phyloP scores from a whole-genome alignment of 2,888 invertebrate species.

The Cybosia mesomella region DNA sequence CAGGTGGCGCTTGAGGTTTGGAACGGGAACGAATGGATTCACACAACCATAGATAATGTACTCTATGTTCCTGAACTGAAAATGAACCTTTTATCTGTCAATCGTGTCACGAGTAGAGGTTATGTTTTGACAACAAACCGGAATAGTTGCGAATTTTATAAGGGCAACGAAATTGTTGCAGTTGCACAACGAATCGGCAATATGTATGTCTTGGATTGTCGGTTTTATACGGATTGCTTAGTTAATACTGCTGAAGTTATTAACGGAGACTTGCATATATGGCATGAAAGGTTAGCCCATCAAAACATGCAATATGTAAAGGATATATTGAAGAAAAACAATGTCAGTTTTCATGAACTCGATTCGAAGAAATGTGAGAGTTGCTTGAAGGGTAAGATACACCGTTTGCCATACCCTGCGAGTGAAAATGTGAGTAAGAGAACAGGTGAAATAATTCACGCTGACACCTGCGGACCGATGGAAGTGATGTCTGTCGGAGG shows the following conservation, averaged over 20 bases:
- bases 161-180: not conserved
- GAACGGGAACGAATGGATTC: conserved; percentile 43
- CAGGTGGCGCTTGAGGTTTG: conserved; percentile 36
- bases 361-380: conserved; percentile 29
- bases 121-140: conserved; percentile 31
- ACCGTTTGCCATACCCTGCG: not conserved
- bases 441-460: conserved; percentile 16
- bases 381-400: conserved; percentile 5
- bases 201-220: conserved; percentile 11
- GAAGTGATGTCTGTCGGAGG: conserved; percentile 24
- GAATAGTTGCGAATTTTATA: too few relatives aligned
- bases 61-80: conserved; percentile 37
- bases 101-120: conserved; percentile 33
- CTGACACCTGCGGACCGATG: conserved; percentile 24
- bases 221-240: too few relatives aligned
- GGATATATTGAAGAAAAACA: not conserved
- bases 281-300: not conserved
- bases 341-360: conserved; percentile 19
- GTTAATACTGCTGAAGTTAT: too few relatives aligned
- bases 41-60: conserved; percentile 46
- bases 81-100: conserved; percentile 15
- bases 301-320: conserved; percentile 3
- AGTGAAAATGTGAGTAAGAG: conserved; percentile 8
- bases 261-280: too few relatives aligned
- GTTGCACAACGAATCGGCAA: conserved; percentile 19